Base-by-base conservation (phyloP, 1,140 invertebrate species). In the Calliphora vicina region DNA sequence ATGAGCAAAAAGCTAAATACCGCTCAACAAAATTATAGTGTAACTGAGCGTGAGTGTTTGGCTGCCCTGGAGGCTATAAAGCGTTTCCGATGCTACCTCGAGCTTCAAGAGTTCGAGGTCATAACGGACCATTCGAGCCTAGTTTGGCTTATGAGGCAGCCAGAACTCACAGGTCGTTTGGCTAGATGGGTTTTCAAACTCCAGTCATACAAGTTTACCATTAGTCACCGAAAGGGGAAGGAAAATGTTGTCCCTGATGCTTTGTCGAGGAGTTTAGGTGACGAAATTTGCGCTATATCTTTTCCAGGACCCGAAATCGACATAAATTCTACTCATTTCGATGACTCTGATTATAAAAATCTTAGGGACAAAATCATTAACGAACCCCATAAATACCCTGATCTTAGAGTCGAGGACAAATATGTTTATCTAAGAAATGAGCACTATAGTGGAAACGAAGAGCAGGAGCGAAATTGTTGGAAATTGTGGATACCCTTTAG, bases 401-500 rank as follows among this genome's bases (percentile, higher is more conserved):
- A 71, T 23, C 1, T 71, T 10, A 15, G 25, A 71, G 23, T 25
- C 23, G 67, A 23, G 10, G 67, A 71, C 10, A 71, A 25, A 3
- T 71, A 23, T 15, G 23, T 71, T 23, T 71, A 71, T 20, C 10
- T 23, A 23, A 15, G 67, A 23, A 71, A 17, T 15, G 67, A 71
- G 1, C 67, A 71, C 10, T 71, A 71, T 20, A 71, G 13, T 6
- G 67, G 67, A 6, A 80, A 81, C 13, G 8, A 13, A 13, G 25
- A 27, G 3, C 82, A 82, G 25, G 82, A 83, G 17, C 57, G 13
- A 13, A 42, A 8, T 12, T 42, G 43, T n/a, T 83, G 84, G 73
- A 82, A 83, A 80, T 45, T 84, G 1, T 85, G 83, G 83, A 67
- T 83, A 15, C 83, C 83, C 0, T 15, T 74, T 5, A 61, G 67